Evolutionary conservation across 2,888 invertebrate species (phyloP).

Genomic region (Sphaerophoria taeniata): DNA sequence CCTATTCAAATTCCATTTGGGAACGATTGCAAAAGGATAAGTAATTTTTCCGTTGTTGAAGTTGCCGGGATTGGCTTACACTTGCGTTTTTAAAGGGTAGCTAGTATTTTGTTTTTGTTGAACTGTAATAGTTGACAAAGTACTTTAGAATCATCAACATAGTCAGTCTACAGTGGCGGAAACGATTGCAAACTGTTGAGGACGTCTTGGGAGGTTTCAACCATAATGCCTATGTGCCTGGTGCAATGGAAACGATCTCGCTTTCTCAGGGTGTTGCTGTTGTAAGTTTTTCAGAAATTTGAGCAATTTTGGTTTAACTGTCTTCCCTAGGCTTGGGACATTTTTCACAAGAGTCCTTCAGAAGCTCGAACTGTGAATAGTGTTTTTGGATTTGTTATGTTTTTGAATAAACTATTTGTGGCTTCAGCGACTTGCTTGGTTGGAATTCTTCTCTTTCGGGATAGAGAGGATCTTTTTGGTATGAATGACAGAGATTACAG

Average conservation of each 20-base stretch:
- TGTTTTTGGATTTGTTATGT: constrained; percentile 92
- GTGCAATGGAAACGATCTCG: constrained; percentile 94
- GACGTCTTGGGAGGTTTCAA: constrained; percentile 89
- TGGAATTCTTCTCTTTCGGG: constrained; percentile 89
- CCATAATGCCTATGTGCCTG: constrained; percentile 96
- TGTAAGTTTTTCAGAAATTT: constrained; percentile 85
- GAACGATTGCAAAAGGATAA: constrained; percentile 97
- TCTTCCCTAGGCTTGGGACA: constrained; percentile 90
- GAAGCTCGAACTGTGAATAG: constrained; percentile 95
- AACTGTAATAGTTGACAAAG: not conserved
- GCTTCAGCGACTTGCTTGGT: constrained; percentile 92
- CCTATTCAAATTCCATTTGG: constrained; percentile 92
- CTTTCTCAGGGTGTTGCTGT: constrained; percentile 95
- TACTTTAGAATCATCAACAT: not conserved
- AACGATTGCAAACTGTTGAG: not conserved
- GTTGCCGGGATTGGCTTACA: constrained; percentile 92
- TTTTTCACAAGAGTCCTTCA: constrained; percentile 90
- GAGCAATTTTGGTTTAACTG: not conserved
- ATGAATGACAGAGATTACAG: constrained; percentile 79
- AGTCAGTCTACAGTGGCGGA: not conserved
- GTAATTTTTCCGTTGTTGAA: constrained; percentile 96
- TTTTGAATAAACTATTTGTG: constrained; percentile 91
- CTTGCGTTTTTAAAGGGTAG: constrained; percentile 1
- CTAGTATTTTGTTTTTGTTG: not conserved
- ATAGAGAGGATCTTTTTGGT: constrained; percentile 84